phyloP scores from a whole-genome alignment of 2,113 vertebrate genomes.

The Lutjanus erythropterus region DNA sequence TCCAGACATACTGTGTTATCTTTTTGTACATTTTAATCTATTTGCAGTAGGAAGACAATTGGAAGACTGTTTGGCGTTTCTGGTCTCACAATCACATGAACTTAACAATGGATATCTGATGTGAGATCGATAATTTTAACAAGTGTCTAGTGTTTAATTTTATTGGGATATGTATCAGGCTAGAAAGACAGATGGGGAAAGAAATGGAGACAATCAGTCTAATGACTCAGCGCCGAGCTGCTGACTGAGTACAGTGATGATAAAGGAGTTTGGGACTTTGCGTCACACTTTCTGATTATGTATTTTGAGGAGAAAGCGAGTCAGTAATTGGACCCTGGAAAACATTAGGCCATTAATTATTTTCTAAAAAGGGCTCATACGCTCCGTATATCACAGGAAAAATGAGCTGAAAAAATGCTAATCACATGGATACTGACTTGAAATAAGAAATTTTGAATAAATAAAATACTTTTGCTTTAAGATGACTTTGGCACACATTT shows the following conservation, averaged over 20 bases:
- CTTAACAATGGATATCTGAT: background rate
- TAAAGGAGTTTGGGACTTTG: constrained; percentile 42
- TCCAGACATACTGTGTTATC: too few relatives aligned
- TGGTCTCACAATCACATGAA: background rate
- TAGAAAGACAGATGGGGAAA: constrained; percentile 2
- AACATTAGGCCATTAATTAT: constrained; percentile 73
- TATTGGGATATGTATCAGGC: constrained; percentile 23
- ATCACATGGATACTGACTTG: constrained; percentile 54
- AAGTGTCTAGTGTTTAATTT: constrained; percentile 10
- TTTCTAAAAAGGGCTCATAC: constrained; percentile 43
- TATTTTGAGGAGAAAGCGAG: constrained; percentile 57
- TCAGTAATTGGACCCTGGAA: constrained; percentile 65
- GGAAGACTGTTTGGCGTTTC: background rate
- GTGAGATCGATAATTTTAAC: constrained; percentile 11
- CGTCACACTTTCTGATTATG: constrained; percentile 58
- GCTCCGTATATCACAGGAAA: constrained; percentile 41
- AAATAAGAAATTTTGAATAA: constrained; percentile 66
- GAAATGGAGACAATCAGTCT: constrained; percentile 9
- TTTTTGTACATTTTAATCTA: constrained; percentile 12
- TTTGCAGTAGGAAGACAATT: background rate
- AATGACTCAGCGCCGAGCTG: constrained; percentile 38
- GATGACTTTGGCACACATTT: constrained; percentile 79
- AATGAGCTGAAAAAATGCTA: constrained; percentile 67
- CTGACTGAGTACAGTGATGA: constrained; percentile 31
- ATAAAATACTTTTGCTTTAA: constrained; percentile 70